These are phyloP conservation scores for Palythoa grandiflora DNA, from an alignment of 92 coral and sea anemone species.

Conservation along the genomic window DNA sequence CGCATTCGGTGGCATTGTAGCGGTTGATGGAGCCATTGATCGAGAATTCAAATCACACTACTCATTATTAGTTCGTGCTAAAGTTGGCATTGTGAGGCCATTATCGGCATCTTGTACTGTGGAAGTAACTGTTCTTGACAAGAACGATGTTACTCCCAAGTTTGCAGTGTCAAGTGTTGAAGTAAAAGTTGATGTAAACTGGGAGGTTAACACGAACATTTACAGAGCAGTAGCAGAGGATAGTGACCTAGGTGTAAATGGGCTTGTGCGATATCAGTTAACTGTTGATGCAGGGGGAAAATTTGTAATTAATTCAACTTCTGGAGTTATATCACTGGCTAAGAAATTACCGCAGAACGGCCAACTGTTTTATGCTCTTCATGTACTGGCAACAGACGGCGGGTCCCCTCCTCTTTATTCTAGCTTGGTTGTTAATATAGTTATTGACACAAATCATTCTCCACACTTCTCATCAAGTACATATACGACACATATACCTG, in stretches of 20 bases:
- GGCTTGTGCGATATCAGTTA: constrained; percentile 82
- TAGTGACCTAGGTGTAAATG: constrained; percentile 84
- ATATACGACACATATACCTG: constrained; percentile 69
- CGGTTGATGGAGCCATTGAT: constrained; percentile 79
- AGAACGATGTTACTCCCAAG: constrained; percentile 87
- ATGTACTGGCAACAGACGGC: constrained; percentile 83
- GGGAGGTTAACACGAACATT: constrained; percentile 68
- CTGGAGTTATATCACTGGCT: constrained; percentile 83
- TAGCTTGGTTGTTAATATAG: constrained; percentile 72
- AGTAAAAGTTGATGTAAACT: constrained; percentile 77
- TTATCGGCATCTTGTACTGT: constrained; percentile 80
- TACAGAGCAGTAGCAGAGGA: constrained; percentile 78
- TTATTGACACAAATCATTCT: constrained; percentile 73
- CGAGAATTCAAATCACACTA: constrained; percentile 76
- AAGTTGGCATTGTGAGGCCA: constrained; percentile 71
- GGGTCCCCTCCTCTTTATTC: constrained; percentile 91
- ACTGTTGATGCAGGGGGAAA: constrained; percentile 70
- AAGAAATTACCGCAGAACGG: constrained; percentile 60
- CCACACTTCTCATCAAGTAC: constrained; percentile 74
- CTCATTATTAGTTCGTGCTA: constrained; percentile 75
- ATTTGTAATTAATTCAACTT: constrained; percentile 75
- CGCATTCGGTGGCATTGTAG: constrained; percentile 89
- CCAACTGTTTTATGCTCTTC: constrained; percentile 65
- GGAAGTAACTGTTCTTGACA: constrained; percentile 77
- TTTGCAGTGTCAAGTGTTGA: constrained; percentile 67